These are phyloP conservation scores for Alosa alosa DNA, from an alignment of 2,113 vertebrate genomes.

Conservation along the genomic window DNA sequence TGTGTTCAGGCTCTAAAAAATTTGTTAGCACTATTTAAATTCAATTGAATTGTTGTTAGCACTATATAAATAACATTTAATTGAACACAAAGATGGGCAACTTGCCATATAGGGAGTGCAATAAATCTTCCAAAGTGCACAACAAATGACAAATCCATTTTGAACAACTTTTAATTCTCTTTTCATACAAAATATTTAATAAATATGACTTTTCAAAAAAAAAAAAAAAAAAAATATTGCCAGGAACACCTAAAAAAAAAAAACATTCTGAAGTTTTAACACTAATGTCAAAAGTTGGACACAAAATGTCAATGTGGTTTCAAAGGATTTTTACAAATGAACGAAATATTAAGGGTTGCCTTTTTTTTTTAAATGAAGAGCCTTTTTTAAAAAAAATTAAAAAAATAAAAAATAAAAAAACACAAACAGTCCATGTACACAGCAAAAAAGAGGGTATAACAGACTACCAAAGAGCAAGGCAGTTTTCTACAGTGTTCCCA, in stretches of 20 bases:
- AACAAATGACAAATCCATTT: slow-evolving; percentile 35
- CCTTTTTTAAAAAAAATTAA: slow-evolving; percentile 72
- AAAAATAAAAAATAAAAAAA: slow-evolving; percentile 36
- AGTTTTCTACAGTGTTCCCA: slow-evolving; percentile 88
- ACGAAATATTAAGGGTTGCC: slow-evolving; percentile 71
- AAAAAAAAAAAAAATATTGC: slow-evolving; percentile 86
- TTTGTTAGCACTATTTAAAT: no score
- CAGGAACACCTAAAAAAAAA: slow-evolving; percentile 89
- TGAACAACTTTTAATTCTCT: slow-evolving; percentile 70
- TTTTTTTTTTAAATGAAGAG: slow-evolving; percentile 69
- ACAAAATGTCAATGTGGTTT: slow-evolving; percentile 85
- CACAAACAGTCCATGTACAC: slow-evolving; percentile 56
- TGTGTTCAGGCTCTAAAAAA: no score
- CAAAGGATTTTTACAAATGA: slow-evolving; percentile 75
- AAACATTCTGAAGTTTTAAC: slow-evolving; percentile 75
- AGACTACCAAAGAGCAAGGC: slow-evolving; percentile 81
- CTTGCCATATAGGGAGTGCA: background rate
- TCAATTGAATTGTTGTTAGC: background rate
- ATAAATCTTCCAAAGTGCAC: background rate
- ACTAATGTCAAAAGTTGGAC: slow-evolving; percentile 85
- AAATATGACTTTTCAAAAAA: slow-evolving; percentile 96
- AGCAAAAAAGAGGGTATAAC: slow-evolving; percentile 67
- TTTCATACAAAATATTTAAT: slow-evolving; percentile 99
- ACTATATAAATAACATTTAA: no score
- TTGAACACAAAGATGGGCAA: background rate